Evolutionary conservation across 2,888 invertebrate genomes (phyloP), one percentile per base, ranked within the genome.

Genomic region (Phortica magna): DNA sequence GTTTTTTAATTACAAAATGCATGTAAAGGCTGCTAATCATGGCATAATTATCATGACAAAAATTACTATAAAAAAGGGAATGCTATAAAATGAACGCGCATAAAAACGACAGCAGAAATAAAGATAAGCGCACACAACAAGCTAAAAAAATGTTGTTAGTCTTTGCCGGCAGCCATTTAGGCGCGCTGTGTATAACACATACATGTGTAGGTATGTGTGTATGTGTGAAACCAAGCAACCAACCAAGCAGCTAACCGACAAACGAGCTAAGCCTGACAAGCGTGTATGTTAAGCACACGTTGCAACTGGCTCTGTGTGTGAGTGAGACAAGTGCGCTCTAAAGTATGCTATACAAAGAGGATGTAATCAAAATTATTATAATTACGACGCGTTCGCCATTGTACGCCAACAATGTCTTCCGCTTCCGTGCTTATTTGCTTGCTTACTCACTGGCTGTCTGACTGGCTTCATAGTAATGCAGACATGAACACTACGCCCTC

Each of bases 311-410:
- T 31, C 3, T 31, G 31, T 31, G 31, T 31, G 31, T 31, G 31
- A 31, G 31, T 31, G 31, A 31, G 31, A 31, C 31, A 31, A 31
- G 31, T 31, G 31, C 64, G 67, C 67, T 2, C 42, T 17, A 67
- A 67, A 67, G 67, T 67, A 17, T 41, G 67, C 67, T 41, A 41
- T 42, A 67, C 31, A 14, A 41, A n/a, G 53, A 71, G 83, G 77
- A 81, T 85, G 88, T 82, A 89, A 89, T 89, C 89, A 88, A 88
- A 89, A 89, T 88, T 89, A 89, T 89, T 87, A 89, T 89, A 89
- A 89, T 89, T 89, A 85, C 89, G 87, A 87, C 82, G 87, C 89
- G 84, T 88, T 88, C 87, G 81, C 84, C 89, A 88, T 89, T 89
- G 89, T 89, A 83, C 82, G 84, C 85, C 84, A 85, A 88, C 87